A percentile compares a stretch with the other conserved stretches of the same genome.
These are phyloP conservation scores for Cephalopterus ornatus DNA, from an alignment of 2,113 vertebrate species.

Conservation along the genomic window DNA sequence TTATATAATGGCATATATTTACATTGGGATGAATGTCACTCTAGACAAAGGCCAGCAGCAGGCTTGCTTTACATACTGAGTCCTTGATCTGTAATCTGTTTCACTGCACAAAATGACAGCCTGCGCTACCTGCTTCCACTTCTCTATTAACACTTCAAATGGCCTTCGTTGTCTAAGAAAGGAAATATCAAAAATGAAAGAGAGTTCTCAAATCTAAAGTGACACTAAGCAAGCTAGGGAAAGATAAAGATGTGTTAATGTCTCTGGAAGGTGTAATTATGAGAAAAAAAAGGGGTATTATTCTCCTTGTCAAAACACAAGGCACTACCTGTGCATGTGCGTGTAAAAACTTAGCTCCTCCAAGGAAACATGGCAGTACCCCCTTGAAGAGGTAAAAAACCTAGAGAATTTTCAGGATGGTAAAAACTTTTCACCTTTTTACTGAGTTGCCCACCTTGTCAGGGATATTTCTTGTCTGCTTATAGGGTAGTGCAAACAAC, in stretches of 20 bases:
- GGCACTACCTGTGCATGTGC: not conserved
- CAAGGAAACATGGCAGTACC: not conserved
- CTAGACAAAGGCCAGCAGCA: not conserved
- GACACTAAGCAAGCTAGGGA: not conserved
- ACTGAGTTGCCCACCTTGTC: not conserved
- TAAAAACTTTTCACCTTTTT: not conserved
- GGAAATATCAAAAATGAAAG: not conserved
- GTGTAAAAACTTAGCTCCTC: not conserved
- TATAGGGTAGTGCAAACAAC: not conserved
- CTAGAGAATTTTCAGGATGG: not conserved
- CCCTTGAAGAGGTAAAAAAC: not conserved
- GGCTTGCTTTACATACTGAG: not conserved
- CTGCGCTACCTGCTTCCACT: not conserved
- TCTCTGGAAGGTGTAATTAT: not conserved
- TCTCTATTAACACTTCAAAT: not conserved
- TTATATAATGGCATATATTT: not conserved
- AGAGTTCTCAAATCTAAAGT: not conserved
- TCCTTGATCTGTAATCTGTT: not conserved
- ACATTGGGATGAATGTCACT: no score
- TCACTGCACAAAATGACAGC: not conserved
- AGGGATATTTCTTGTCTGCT: not conserved
- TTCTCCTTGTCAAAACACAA: not conserved
- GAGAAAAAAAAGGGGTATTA: not conserved
- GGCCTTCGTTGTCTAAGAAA: not conserved
- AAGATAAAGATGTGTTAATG: not conserved